Conservation (phyloP, 2,888 invertebrate species). For the Resseliella maxima region DNA sequence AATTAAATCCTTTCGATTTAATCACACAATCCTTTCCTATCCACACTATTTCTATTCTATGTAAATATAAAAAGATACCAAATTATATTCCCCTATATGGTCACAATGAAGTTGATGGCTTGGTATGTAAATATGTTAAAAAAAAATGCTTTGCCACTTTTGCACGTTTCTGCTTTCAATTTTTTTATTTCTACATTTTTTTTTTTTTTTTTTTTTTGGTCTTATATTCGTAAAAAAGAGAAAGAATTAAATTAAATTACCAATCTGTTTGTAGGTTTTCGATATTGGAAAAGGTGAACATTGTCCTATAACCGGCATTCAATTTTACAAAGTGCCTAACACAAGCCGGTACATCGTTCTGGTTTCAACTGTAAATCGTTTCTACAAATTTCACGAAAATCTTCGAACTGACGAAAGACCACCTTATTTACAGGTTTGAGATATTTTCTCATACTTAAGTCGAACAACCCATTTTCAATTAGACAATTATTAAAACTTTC, state of each 20-base stretch:
- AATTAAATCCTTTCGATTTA: too few species aligned
- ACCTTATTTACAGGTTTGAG: conserved; percentile 66
- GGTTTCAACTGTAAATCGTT: conserved; percentile 82
- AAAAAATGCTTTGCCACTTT: not conserved
- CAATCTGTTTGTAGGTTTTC: conserved; percentile 75
- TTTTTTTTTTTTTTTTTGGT: not conserved
- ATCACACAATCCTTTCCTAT: not conserved
- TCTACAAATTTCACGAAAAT: conserved; percentile 90
- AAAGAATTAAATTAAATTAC: not conserved
- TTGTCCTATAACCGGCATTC: conserved; percentile 87
- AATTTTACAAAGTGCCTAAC: conserved; percentile 80
- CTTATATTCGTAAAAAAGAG: too few species aligned
- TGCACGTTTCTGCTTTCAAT: not conserved
- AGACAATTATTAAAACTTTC: not conserved
- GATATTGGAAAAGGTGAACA: conserved; percentile 84
- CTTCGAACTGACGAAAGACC: conserved; percentile 82
- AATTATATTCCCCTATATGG: conserved; percentile 81
- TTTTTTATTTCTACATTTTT: not conserved
- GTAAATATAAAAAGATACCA: conserved; percentile 73
- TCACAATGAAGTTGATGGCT: conserved; percentile 78
- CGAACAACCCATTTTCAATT: too few species aligned
- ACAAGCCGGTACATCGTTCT: conserved; percentile 83
- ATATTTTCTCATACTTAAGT: too few species aligned
- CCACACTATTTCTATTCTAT: not conserved
- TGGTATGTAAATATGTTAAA: conserved; percentile 70